Conservation (phyloP, 2,797 vertebrate genomes). For the Acanthopagrus latus region DNA sequence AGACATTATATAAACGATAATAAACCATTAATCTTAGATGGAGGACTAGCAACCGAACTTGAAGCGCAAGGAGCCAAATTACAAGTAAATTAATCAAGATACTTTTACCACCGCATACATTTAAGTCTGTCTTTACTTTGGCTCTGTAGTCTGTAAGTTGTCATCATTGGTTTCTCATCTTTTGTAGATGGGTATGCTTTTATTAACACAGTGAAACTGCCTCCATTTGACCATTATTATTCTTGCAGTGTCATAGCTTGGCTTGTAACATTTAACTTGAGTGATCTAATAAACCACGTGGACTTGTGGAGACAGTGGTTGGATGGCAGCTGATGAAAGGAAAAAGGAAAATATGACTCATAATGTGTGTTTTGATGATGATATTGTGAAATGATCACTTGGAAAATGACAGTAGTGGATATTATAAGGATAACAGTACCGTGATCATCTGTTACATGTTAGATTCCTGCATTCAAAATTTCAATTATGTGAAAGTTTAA, state of each 20-base stretch:
- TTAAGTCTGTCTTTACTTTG: too few species aligned
- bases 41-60: constrained; percentile 87
- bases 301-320: background rate
- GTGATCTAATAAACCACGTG: too few species aligned
- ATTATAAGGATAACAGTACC: background rate
- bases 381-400: too few species aligned
- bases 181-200: background rate
- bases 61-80: constrained; percentile 82
- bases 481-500: too few species aligned
- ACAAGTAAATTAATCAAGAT: constrained; percentile 71
- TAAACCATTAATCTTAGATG: constrained; percentile 83
- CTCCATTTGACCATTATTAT: background rate
- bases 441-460: background rate
- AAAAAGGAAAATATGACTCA: background rate
- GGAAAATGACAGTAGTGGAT: background rate
- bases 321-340: background rate
- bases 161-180: too few species aligned
- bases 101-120: too few species aligned
- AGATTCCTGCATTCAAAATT: too few species aligned
- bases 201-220: background rate
- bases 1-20: constrained; percentile 36
- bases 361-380: background rate
- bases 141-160: too few species aligned
- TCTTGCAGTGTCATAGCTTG: background rate
- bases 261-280: too few species aligned